A percentile compares a stretch with the other conserved stretches of the same genome.
Evolutionary conservation across 2,113 vertebrate species (phyloP).

Genomic region (Tinamus guttatus): DNA sequence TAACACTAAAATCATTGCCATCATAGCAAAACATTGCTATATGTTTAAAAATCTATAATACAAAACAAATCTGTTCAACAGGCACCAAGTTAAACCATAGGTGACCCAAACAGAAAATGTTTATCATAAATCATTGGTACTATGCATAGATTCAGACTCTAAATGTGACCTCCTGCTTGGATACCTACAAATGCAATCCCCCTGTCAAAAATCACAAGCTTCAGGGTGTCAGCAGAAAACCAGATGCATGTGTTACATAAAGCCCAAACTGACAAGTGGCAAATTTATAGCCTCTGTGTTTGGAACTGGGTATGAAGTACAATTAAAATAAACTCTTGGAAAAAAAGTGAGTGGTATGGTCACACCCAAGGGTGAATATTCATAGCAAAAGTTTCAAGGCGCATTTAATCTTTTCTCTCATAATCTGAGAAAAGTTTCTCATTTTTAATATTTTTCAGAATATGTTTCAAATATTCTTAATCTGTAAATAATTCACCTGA

Average conservation of each 20-base stretch:
- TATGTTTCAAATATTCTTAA: neutral
- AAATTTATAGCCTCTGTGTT: neutral
- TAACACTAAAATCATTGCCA: neutral
- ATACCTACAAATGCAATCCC: neutral
- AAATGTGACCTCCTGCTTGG: neutral
- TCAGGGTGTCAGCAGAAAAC: neutral
- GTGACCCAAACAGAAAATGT: slow-evolving; percentile 9
- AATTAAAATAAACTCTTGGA: neutral
- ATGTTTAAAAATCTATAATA: neutral
- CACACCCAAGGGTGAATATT: neutral
- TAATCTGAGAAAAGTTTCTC: neutral
- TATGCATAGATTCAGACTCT: neutral
- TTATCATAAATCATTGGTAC: slow-evolving; percentile 41
- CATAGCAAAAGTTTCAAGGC: neutral
- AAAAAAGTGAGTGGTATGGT: neutral
- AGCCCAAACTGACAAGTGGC: neutral
- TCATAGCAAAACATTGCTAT: neutral
- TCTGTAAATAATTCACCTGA: neutral
- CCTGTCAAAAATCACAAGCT: slow-evolving; percentile 4
- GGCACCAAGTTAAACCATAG: neutral
- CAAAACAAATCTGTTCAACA: neutral
- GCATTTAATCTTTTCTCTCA: neutral
- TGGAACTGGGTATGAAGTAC: neutral
- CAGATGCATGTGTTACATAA: neutral
- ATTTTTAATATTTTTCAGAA: neutral